Conservation (phyloP, 2,113 vertebrate genomes). For the Channa argus region DNA sequence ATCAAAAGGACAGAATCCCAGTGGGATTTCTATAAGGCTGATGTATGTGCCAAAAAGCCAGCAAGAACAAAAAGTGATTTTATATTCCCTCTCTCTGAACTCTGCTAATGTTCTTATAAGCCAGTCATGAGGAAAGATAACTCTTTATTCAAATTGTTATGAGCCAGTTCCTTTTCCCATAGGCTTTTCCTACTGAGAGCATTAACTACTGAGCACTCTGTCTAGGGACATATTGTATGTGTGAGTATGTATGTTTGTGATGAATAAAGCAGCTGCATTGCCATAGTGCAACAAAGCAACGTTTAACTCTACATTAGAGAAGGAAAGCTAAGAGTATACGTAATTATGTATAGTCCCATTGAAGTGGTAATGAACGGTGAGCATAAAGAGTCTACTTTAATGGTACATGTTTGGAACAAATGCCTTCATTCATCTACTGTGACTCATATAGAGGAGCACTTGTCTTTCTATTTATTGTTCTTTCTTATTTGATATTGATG, state of each 20-base stretch:
- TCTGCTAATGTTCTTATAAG: constrained; percentile 26
- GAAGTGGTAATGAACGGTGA: constrained; percentile 71
- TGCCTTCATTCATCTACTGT: constrained; percentile 20
- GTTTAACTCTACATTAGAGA: constrained; percentile 61
- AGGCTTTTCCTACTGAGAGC: constrained; percentile 9
- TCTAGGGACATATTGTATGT: neutral
- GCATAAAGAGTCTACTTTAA: constrained; percentile 45
- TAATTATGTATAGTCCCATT: constrained; percentile 70
- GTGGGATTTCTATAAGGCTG: neutral
- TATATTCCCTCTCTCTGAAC: constrained; percentile 20
- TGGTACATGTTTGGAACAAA: constrained; percentile 22
- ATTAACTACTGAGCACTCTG: constrained; percentile 24
- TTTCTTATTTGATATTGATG: neutral
- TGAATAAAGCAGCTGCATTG: neutral
- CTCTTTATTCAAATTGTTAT: constrained; percentile 33
- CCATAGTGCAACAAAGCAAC: constrained; percentile 33
- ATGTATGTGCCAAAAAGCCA: constrained; percentile 5
- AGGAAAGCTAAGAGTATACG: constrained; percentile 22
- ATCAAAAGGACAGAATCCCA: neutral
- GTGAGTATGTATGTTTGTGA: neutral
- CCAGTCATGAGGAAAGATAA: constrained; percentile 30
- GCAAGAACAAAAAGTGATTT: neutral
- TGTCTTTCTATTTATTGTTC: neutral
- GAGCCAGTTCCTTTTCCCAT: constrained; percentile 27
- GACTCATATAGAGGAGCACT: neutral